Evolutionary conservation across 1,140 invertebrate species (phyloP), one percentile per base, ranked within the genome.

Genomic region (Penaeus vannamei): DNA sequence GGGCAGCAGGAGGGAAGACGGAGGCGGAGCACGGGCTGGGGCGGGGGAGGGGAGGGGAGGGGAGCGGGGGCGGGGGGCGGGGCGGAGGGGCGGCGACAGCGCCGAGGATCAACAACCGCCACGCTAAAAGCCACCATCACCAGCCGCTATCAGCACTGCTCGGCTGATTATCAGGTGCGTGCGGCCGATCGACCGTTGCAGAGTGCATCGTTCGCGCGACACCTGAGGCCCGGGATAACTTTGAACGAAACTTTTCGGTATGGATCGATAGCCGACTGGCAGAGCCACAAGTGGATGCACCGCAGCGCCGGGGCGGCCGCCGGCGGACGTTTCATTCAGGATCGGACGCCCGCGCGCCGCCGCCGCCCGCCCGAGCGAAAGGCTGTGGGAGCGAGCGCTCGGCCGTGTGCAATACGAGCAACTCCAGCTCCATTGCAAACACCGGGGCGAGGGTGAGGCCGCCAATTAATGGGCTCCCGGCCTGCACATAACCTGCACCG

Each of bases 201-300:
- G 76, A 86, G 85, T 61, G 36, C 46, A 86, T 32, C 85, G 85
- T 29, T 80, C 76, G 61, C 85, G 53, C 76, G 77, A 76, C 76
- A 81, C 85, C 85, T 86, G 85, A 23, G 60, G 32, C 86, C 79
- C 17, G 32, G n/a, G 42, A 29, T 32, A 79, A 23, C 61, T 64
- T 64, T 87, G 86, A 87, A 36, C 86, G 86, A 87, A 87, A 87
- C 86, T 82, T 87, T 87, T 64, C 79, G 79, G 36, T 53, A n/a
- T 46, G 79, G 86, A 83, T 87, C 86, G 86, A 87, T 87, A 87
- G 80, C 80, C 61, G 86, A 32, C 86, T 87, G 86, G 86, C 86
- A 87, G 86, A 87, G 79, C 86, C 79, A 87, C 86, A 87, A 87
- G 86, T 87, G 86, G 86, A 87, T 87, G 86, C 86, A 87, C 86